phyloP scores from a whole-genome alignment of 92 coral and sea anemone species.

The Porites lobata region DNA sequence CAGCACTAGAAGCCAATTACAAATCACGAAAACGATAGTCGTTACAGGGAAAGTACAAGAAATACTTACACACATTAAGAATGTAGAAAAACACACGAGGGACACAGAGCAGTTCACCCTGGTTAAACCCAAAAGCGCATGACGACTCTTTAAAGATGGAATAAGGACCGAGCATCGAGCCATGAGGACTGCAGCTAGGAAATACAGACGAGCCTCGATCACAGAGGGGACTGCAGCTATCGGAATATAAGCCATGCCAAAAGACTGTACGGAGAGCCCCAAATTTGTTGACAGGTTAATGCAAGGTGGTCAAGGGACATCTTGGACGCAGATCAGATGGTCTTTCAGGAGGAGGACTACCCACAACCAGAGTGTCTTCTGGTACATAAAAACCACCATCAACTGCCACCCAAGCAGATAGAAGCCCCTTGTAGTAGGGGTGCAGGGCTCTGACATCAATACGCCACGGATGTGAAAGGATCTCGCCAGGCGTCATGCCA shows the following conservation, averaged over 20 bases:
- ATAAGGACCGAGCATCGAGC: not conserved
- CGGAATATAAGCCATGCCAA: not conserved
- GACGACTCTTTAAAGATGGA: not conserved
- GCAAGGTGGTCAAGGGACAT: not conserved
- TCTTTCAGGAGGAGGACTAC: no score
- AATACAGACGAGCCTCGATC: conserved; percentile 22
- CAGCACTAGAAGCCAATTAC: not conserved
- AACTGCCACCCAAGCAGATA: not conserved
- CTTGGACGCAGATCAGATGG: no score
- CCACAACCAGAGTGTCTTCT: not conserved
- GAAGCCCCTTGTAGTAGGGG: not conserved
- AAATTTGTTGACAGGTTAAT: not conserved
- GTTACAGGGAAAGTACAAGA: conserved; percentile 12
- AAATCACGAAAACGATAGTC: conserved; percentile 47
- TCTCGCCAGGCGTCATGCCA: not conserved
- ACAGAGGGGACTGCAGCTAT: not conserved
- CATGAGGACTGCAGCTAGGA: not conserved
- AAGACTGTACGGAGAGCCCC: conserved; percentile 19
- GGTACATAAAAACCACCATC: not conserved
- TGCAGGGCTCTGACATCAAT: not conserved
- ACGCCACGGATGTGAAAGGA: not conserved
- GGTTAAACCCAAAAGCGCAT: not conserved
- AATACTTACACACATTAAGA: not conserved
- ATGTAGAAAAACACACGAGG: conserved; percentile 39
- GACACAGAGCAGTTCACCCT: not conserved